Conservation (phyloP, 2,797 vertebrate genomes). For the Callimico goeldii region DNA sequence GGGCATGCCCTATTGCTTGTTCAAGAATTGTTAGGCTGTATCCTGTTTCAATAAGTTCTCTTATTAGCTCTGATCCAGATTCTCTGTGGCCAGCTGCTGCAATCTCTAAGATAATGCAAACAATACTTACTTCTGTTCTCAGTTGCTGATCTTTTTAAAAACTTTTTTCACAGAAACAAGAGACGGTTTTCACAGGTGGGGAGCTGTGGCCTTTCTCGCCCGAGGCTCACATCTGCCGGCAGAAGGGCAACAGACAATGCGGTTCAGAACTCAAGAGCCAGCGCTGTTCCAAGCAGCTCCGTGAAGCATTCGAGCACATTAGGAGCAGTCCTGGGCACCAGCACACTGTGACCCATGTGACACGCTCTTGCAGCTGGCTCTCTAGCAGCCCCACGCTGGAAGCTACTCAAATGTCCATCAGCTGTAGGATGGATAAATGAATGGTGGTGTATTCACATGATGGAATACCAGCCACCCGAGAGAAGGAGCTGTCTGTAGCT, state of each 20-base stretch:
- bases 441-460: neutral
- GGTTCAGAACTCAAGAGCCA: rapidly evolving
- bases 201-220: conserved; percentile 18
- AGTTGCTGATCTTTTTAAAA: neutral
- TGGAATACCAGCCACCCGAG: neutral
- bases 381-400: neutral
- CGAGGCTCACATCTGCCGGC: neutral
- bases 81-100: conserved; percentile 39
- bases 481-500: neutral
- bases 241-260: neutral
- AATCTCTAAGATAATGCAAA: conserved; percentile 16
- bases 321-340: neutral
- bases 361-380: neutral
- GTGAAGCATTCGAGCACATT: neutral
- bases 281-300: neutral
- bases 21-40: neutral
- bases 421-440: neutral
- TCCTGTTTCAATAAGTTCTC: conserved; percentile 15
- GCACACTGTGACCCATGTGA: neutral
- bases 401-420: neutral
- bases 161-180: conserved; percentile 29
- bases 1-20: neutral
- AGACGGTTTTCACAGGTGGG: conserved; percentile 41
- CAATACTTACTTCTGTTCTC: conserved; percentile 64
- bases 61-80: conserved; percentile 33